These are phyloP conservation scores for Eremobia ochroleuca DNA, from an alignment of 2,888 invertebrate species.

Conservation along the genomic window DNA sequence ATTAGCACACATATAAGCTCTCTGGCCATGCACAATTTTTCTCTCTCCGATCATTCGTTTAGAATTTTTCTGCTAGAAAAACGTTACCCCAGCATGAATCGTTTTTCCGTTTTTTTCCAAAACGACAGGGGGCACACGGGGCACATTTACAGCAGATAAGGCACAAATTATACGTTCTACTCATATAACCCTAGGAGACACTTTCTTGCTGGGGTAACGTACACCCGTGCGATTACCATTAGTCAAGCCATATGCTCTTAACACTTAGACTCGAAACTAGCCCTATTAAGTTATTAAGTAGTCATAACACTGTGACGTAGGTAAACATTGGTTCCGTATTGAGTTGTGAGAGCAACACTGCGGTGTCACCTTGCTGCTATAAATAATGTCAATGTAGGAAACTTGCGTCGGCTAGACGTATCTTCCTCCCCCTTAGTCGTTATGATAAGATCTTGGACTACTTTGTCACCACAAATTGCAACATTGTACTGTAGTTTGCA, in stretches of 20 bases:
- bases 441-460: conserved; percentile 26
- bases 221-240: conserved; percentile 7
- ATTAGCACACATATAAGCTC: too few species aligned
- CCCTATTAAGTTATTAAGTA: conserved; percentile 21
- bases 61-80: too few species aligned
- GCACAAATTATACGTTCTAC: too few species aligned
- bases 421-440: neutral
- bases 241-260: conserved; percentile 1
- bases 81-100: too few species aligned
- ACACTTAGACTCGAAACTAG: conserved; percentile 24
- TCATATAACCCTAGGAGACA: too few species aligned
- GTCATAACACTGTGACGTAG: conserved; percentile 47
- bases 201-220: too few species aligned
- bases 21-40: too few species aligned
- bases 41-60: too few species aligned
- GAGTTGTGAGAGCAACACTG: conserved; percentile 48
- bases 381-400: conserved; percentile 50
- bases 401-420: conserved; percentile 25
- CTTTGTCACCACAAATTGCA: conserved; percentile 22
- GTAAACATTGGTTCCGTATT: conserved; percentile 35
- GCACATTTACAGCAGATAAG: too few species aligned
- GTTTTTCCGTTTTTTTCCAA: too few species aligned
- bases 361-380: conserved; percentile 62
- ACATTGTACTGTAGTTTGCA: conserved; percentile 13
- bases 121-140: too few species aligned